Conservation (phyloP, 2,113 vertebrate species). For the Thunnus thynnus region DNA sequence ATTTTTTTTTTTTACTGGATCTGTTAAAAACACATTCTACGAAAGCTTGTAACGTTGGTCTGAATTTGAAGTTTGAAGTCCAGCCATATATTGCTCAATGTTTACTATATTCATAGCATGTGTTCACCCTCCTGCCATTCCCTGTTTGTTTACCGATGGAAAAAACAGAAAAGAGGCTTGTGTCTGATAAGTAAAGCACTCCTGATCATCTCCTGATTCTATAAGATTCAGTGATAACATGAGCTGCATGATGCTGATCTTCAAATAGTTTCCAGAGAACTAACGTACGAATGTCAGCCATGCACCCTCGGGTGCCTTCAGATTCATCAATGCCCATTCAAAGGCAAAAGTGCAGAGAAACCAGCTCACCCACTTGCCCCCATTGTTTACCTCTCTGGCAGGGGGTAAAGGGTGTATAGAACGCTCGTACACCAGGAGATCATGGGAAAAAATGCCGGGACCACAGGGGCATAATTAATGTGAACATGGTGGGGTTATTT, state of each 20-base stretch:
- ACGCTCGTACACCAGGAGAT: constrained; percentile 44
- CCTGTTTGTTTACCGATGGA: constrained; percentile 1
- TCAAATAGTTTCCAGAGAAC: constrained; percentile 18
- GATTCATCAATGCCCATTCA: constrained; percentile 47
- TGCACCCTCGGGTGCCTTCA: constrained; percentile 11
- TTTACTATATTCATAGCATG: constrained; percentile 30
- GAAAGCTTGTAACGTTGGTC: background rate
- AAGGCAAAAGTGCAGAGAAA: constrained; percentile 40
- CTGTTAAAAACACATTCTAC: constrained; percentile 12
- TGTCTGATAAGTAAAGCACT: background rate
- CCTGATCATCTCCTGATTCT: constrained; percentile 6
- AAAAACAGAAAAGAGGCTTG: background rate
- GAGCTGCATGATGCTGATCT: background rate
- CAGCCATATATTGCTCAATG: background rate
- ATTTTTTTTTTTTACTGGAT: background rate
- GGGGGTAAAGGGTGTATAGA: constrained; percentile 33
- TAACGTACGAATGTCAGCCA: background rate
- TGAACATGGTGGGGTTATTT: constrained; percentile 44
- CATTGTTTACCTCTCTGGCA: constrained; percentile 45
- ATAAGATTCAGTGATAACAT: background rate
- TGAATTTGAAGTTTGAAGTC: background rate
- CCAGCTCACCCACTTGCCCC: constrained; percentile 46
- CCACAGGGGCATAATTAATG: constrained; percentile 57
- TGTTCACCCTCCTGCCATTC: background rate
- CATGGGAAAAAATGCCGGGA: constrained; percentile 63